These are phyloP conservation scores for Syngnathoides biaculeatus DNA, from an alignment of 2,113 vertebrate genomes.

Conservation along the genomic window DNA sequence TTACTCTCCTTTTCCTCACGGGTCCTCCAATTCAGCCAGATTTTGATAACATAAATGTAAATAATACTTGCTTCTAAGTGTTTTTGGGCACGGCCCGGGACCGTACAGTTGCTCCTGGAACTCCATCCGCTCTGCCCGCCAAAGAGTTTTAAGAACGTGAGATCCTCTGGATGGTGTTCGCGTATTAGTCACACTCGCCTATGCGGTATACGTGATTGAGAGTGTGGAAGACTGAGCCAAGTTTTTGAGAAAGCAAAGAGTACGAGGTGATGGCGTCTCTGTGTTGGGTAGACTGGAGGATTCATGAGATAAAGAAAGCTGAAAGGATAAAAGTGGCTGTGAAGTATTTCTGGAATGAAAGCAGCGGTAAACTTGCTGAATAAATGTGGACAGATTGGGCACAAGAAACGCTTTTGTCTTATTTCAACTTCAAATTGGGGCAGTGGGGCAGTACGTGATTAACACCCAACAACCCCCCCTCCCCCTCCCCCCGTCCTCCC, in stretches of 20 bases:
- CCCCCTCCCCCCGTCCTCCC: neutral
- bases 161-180: slow-evolving; percentile 5
- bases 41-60: slow-evolving; percentile 54
- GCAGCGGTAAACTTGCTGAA: slow-evolving; percentile 14
- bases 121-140: slow-evolving; percentile 15
- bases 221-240: slow-evolving; percentile 6
- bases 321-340: neutral
- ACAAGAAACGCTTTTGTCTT: slow-evolving; percentile 31
- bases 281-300: slow-evolving; percentile 2
- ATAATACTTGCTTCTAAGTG: slow-evolving; percentile 47
- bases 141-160: slow-evolving; percentile 38
- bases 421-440: slow-evolving; percentile 29
- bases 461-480: slow-evolving; percentile 16
- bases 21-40: slow-evolving; percentile 34
- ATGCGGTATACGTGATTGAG: slow-evolving; percentile 21
- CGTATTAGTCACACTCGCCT: slow-evolving; percentile 24
- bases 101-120: slow-evolving; percentile 41
- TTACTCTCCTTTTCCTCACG: slow-evolving; percentile 44
- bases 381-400: slow-evolving; percentile 24
- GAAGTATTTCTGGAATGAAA: slow-evolving; percentile 8
- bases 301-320: slow-evolving; percentile 2
- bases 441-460: slow-evolving; percentile 56
- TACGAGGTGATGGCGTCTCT: neutral
- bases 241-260: neutral
- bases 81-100: slow-evolving; percentile 31